Conservation (phyloP, 2,113 vertebrate species). For the Symphodus melops region DNA sequence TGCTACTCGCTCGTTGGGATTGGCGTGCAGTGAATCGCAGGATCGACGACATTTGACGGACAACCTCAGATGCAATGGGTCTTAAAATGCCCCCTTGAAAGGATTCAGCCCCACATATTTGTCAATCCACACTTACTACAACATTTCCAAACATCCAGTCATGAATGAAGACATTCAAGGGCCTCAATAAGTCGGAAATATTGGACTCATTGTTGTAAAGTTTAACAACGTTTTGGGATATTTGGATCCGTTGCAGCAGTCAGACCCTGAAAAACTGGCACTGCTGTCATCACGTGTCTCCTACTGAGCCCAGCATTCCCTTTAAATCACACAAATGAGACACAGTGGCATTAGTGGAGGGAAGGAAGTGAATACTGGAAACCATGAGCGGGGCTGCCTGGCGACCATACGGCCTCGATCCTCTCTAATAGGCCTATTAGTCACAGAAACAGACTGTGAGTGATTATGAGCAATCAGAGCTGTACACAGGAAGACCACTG, state of each 20-base stretch:
- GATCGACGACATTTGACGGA: no score
- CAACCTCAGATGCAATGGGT: no score
- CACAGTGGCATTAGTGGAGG: constrained; percentile 9
- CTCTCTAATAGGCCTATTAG: constrained; percentile 69
- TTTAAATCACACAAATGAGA: constrained; percentile 39
- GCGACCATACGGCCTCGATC: constrained; percentile 51
- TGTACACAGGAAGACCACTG: constrained; percentile 36
- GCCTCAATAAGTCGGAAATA: neutral
- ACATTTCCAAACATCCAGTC: neutral
- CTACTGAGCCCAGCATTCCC: neutral
- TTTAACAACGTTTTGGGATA: neutral
- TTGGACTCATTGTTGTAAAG: no score
- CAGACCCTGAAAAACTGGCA: neutral
- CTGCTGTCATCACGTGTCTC: neutral
- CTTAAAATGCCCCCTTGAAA: no score
- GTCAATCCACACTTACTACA: no score
- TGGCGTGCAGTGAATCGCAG: no score
- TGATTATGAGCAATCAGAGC: constrained; percentile 70
- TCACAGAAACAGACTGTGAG: constrained; percentile 68
- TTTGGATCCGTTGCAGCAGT: neutral
- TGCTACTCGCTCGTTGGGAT: no score
- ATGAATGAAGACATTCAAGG: neutral
- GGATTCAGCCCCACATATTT: no score
- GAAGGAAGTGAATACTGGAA: constrained; percentile 41
- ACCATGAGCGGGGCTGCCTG: constrained; percentile 48